phyloP scores from a whole-genome alignment of 2,797 vertebrate genomes.

The Alouatta caraya region DNA sequence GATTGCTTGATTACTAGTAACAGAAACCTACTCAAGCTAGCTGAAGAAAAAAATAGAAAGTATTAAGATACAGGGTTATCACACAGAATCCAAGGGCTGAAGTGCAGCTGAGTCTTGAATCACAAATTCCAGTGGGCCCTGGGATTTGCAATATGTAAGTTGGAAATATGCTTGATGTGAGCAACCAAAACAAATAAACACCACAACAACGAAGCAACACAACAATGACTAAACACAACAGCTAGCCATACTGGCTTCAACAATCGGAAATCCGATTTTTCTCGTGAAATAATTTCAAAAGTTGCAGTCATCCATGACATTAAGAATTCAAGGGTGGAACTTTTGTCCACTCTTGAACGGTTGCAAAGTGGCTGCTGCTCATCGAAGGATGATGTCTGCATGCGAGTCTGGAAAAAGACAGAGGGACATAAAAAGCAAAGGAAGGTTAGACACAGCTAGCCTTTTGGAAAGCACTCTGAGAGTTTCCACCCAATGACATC shows the following conservation, averaged over 20 bases:
- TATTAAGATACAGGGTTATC: not conserved
- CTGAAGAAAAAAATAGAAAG: not conserved
- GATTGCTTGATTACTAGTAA: not conserved
- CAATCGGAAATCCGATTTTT: not conserved
- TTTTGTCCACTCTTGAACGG: not conserved
- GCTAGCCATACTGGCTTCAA: not conserved
- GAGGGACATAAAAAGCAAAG: not conserved
- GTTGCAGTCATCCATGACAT: not conserved
- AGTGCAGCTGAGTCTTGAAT: not conserved
- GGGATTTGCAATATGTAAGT: not conserved
- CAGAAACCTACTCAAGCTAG: not conserved
- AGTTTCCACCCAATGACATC: not conserved
- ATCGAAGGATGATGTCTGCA: not conserved
- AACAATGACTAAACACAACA: not conserved
- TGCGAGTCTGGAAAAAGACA: not conserved
- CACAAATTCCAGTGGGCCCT: not conserved
- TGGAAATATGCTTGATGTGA: not conserved
- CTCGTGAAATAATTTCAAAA: conserved; percentile 22
- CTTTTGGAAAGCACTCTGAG: not conserved
- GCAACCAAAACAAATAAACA: not conserved
- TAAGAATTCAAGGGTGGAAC: not conserved
- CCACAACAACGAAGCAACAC: not conserved
- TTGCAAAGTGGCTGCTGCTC: not conserved
- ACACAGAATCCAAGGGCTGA: not conserved
- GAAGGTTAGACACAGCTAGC: not conserved